A percentile compares a stretch with the other conserved stretches of the same genome.
Evolutionary conservation across 2,888 invertebrate genomes (phyloP).

Genomic region (Maniola hyperantus): DNA sequence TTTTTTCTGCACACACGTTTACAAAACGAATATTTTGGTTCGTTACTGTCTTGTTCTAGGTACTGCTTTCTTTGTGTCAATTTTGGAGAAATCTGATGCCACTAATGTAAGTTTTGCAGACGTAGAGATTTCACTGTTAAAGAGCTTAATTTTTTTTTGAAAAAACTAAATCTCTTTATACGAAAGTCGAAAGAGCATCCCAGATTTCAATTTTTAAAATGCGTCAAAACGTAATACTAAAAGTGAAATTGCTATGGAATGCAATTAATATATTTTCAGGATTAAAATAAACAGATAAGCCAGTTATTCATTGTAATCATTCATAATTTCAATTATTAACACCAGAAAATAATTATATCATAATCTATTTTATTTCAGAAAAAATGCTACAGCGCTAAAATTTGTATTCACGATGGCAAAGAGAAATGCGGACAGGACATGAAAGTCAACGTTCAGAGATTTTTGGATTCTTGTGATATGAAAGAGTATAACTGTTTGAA

Average conservation of each 20-base stretch:
- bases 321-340: neutral
- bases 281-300: conserved; percentile 16
- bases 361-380: conserved; percentile 43
- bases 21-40: neutral
- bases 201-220: too few species aligned
- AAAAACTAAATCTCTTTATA: too few species aligned
- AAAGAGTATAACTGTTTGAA: conserved; percentile 66
- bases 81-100: neutral
- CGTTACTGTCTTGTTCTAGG: neutral
- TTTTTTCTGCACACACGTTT: neutral
- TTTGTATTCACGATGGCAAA: conserved; percentile 58
- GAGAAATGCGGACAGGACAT: conserved; percentile 59
- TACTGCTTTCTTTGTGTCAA: conserved; percentile 2
- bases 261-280: neutral
- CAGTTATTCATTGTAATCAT: neutral
- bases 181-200: too few species aligned
- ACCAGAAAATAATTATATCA: neutral
- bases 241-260: neutral
- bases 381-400: conserved; percentile 62
- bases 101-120: neutral
- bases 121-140: neutral
- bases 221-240: neutral
- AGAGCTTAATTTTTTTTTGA: too few species aligned
- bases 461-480: conserved; percentile 68
- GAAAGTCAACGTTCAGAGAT: conserved; percentile 50